Percentiles rank a stretch among this genome's conserved stretches.
Conservation (phyloP, 2,113 vertebrate genomes). For the Clupea harengus region DNA sequence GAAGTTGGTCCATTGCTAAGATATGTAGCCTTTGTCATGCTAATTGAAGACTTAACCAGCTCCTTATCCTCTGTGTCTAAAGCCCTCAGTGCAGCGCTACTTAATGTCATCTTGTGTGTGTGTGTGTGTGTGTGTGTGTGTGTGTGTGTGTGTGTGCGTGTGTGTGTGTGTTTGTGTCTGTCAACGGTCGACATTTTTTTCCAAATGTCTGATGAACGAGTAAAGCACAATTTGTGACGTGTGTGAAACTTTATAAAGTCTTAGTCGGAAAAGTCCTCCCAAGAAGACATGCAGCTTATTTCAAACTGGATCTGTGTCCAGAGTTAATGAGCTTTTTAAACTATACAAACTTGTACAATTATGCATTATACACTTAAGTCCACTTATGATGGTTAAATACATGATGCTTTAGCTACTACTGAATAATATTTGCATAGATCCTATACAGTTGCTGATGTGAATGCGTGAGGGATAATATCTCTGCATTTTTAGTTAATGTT, state of each 20-base stretch:
- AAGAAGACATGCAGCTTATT: no score
- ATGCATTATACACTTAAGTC: neutral
- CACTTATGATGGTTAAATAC: neutral
- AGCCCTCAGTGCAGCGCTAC: conserved; percentile 56
- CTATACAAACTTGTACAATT: neutral
- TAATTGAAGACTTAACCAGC: conserved; percentile 69
- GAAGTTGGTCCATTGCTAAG: conserved; percentile 72
- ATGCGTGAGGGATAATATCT: neutral
- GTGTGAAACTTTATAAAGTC: no score
- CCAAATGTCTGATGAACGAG: no score
- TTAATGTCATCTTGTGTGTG: conserved; percentile 28
- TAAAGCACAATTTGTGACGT: no score
- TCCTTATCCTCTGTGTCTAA: conserved; percentile 65
- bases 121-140: neutral
- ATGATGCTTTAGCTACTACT: neutral
- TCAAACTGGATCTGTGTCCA: no score
- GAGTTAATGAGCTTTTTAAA: no score
- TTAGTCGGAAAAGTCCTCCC: no score
- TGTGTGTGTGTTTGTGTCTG: no score
- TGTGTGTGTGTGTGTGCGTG: neutral
- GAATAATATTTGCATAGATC: neutral
- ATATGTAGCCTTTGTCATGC: conserved; percentile 71
- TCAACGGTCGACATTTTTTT: no score
- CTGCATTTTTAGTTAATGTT: neutral
- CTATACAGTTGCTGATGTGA: neutral